Conservation (phyloP, 2,797 vertebrate species). For the Sebastes aleutianus region DNA sequence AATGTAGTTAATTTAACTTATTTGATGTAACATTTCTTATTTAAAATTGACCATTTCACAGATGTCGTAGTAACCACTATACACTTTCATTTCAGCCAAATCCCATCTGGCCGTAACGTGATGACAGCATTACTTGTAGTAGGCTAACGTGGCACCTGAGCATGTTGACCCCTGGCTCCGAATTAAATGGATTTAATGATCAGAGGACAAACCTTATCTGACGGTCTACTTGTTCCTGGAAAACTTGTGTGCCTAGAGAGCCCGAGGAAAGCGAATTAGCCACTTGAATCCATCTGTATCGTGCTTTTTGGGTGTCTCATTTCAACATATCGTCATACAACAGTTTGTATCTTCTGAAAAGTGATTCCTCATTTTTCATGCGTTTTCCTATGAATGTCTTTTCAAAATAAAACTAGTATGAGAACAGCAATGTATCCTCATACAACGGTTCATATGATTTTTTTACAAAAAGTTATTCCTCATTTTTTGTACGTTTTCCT, state of each 20-base stretch:
- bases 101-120: background rate
- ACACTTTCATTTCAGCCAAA: background rate
- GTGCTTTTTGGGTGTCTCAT: background rate
- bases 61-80: background rate
- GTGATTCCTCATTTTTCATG: too few species aligned
- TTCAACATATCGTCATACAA: background rate
- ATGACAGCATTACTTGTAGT: background rate
- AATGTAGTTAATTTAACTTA: background rate
- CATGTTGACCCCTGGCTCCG: constrained; percentile 1
- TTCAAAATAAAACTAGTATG: too few species aligned
- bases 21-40: background rate
- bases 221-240: constrained; percentile 1
- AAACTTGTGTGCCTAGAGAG: background rate
- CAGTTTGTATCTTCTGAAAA: too few species aligned
- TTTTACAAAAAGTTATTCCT: too few species aligned
- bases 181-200: constrained; percentile 48
- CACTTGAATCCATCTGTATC: background rate
- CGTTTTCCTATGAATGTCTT: too few species aligned
- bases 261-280: background rate
- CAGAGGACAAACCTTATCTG: constrained; percentile 9
- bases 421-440: too few species aligned
- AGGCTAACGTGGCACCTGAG: background rate
- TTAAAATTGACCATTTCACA: background rate
- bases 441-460: too few species aligned
- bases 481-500: too few species aligned